phyloP scores from a whole-genome alignment of 1,140 invertebrate species.

The Drosophila ficusphila region DNA sequence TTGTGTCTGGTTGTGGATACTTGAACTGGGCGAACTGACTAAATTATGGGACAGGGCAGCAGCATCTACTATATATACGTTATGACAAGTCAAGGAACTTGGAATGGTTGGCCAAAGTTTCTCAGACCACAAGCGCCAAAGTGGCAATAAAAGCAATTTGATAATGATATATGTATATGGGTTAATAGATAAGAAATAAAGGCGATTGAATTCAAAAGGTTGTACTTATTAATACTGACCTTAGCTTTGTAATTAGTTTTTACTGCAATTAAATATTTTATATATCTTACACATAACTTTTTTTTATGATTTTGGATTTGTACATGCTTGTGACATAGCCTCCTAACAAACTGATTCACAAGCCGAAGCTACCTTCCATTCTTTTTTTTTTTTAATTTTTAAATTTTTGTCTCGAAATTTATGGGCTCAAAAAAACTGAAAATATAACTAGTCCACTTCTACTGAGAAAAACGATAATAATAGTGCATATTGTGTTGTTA shows the following conservation, averaged over 20 bases:
- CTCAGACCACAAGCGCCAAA: slow-evolving; percentile 33
- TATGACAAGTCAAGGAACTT: slow-evolving; percentile 58
- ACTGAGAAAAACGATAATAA: too few relatives aligned
- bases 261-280: too few relatives aligned
- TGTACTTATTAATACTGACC: background rate
- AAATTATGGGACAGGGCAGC: slow-evolving; percentile 33
- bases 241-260: background rate
- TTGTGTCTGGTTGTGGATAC: slow-evolving; percentile 54
- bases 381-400: too few relatives aligned
- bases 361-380: too few relatives aligned
- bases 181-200: slow-evolving; percentile 23
- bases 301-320: too few relatives aligned
- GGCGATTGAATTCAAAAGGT: too few relatives aligned
- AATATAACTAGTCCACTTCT: too few relatives aligned
- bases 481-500: background rate
- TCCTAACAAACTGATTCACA: too few relatives aligned
- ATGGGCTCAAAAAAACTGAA: too few relatives aligned
- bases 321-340: too few relatives aligned
- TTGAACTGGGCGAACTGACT: slow-evolving; percentile 8
- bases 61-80: slow-evolving; percentile 16
- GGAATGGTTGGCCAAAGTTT: slow-evolving; percentile 50
- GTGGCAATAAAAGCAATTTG: slow-evolving; percentile 42
- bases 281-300: too few relatives aligned
- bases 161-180: slow-evolving; percentile 42
- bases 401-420: too few relatives aligned